phyloP scores from a whole-genome alignment of 2,888 invertebrate species.

The Torymus tubicola region DNA sequence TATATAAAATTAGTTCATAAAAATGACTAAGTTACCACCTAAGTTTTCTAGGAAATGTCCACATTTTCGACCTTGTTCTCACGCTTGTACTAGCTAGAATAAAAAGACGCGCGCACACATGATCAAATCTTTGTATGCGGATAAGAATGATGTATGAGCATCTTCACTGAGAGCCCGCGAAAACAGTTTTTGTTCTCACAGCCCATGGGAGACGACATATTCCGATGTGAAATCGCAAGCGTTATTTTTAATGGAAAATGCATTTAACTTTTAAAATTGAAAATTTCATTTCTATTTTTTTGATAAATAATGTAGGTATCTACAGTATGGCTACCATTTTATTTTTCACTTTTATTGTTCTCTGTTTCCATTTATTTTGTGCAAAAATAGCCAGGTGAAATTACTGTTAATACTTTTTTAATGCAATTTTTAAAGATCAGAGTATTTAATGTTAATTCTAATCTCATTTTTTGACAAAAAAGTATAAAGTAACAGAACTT shows the following conservation, averaged over 20 bases:
- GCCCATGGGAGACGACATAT: background rate
- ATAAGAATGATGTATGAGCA: conserved; percentile 42
- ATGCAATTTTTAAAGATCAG: conserved; percentile 18
- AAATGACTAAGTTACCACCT: background rate
- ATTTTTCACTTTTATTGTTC: conserved; percentile 18
- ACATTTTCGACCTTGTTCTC: conserved; percentile 1
- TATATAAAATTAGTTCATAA: too few species aligned
- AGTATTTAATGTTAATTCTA: background rate
- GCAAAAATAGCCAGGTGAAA: too few species aligned
- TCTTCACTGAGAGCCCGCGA: background rate
- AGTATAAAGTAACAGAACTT: background rate
- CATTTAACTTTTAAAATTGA: too few species aligned
- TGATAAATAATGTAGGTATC: background rate
- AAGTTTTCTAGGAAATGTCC: background rate
- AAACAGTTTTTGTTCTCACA: conserved; percentile 13
- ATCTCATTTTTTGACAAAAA: conserved; percentile 3
- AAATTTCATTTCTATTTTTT: too few species aligned
- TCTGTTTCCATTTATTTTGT: background rate
- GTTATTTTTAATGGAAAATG: too few species aligned
- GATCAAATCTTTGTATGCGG: background rate
- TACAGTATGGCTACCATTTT: conserved; percentile 15
- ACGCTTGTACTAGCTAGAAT: background rate
- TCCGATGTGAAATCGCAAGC: too few species aligned
- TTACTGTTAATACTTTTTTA: background rate
- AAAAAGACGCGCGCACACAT: too few species aligned